phyloP scores from a whole-genome alignment of 2,113 vertebrate genomes.

The Meleagris gallopavo region DNA sequence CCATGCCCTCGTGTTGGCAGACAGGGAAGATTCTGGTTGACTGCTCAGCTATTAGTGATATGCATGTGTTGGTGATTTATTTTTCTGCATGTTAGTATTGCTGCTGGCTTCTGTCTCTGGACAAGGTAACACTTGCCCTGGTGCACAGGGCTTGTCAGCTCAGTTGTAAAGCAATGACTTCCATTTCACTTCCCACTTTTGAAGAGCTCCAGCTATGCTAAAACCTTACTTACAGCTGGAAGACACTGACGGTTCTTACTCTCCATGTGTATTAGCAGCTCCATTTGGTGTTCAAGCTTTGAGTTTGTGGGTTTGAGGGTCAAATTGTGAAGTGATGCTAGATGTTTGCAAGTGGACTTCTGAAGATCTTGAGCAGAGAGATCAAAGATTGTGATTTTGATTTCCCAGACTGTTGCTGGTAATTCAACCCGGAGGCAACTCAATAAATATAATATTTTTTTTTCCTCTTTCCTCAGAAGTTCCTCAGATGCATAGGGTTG shows the following conservation, averaged over 20 bases:
- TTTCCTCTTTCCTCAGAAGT: background rate
- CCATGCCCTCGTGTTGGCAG: fast-evolving
- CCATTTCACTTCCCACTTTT: background rate
- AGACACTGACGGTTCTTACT: fast-evolving
- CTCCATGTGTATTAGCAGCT: background rate
- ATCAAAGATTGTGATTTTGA: background rate
- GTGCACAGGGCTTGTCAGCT: fast-evolving
- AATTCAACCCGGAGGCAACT: background rate
- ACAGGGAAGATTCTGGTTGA: fast-evolving
- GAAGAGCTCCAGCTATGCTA: background rate
- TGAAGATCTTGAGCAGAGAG: background rate
- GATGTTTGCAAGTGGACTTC: background rate
- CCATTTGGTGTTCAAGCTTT: background rate
- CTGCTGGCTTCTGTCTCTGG: background rate
- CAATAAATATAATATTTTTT: too few species aligned
- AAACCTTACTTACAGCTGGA: background rate
- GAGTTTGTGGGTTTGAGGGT: background rate
- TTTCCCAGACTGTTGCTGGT: background rate
- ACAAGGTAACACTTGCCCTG: background rate
- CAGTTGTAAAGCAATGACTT: background rate
- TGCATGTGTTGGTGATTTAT: fast-evolving
- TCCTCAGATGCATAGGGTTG: fast-evolving
- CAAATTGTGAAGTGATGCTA: background rate
- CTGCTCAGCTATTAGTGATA: fast-evolving
- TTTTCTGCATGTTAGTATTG: background rate